Evolutionary conservation across 1,140 invertebrate species (phyloP), one percentile per base, ranked within the genome.

Genomic region (Drosophila persimilis): DNA sequence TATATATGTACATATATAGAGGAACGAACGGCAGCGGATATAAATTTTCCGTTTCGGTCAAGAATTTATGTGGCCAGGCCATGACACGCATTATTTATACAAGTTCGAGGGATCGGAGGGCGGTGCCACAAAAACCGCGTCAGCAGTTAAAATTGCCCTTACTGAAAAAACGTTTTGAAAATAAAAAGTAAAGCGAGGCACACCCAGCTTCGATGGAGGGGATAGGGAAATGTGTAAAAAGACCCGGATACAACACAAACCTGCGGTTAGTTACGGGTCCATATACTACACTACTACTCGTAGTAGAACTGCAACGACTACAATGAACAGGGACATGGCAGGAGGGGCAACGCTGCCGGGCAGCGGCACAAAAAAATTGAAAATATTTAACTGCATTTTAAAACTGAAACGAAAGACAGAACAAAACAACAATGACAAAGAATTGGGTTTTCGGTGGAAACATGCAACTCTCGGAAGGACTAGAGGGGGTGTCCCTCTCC

Each of bases 211-310:
- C 24, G 24, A 26, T 26, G 24, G 24, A 26, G 24, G 3, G 3
- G 24, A 4, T 26, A 26, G 2, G 6, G n/a, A 56, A 43, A 48
- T 51, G 43, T 48, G 43, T 62, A 63, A 45, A 1, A 35, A 35
- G 2, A 9, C 35, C 35, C 4, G 35, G 35, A 77, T 77, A 69
- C 72, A 84, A 86, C 80, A 80, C 73, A 84, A 84, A 85, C 81
- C 80, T 85, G 80, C 81, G 80, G 80, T 85, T 85, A 85, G 80
- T 85, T 85, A 85, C 80, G 80, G 86, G 81, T 86, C 72, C 80
- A 85, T 85, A 84, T 85, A 85, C 76, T 85, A 85, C 76, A 77
- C 24, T 26, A 26, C 24, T 26, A 86, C 67, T 77, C 35, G 35
- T 39, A 13, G 35, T 35, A 35, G 31, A 9, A 11, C 8, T 39